phyloP scores from a whole-genome alignment of 1,140 invertebrate genomes.

The Drosophila melanogaster region Release_6_plus_ISO1_MT NT_033779.5:11363501-11364000 shows the following conservation, averaged over 20 bases:
- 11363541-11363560: neutral
- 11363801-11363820: conserved; percentile 20
- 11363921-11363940: too few species aligned
- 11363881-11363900: too few species aligned
- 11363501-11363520: neutral
- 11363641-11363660: conserved; percentile 35
- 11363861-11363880: neutral
- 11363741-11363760: conserved; percentile 14
- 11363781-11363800: conserved; percentile 20
- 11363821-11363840: conserved; percentile 22
- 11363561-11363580: conserved; percentile 9
- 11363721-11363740: conserved; percentile 16
- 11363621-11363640: conserved; percentile 57
- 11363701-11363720: conserved; percentile 22
- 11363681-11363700: conserved; percentile 44
- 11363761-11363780: conserved; percentile 12
- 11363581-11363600: conserved; percentile 44
- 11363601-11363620: conserved; percentile 45
- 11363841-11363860: conserved; percentile 2
- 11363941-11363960: too few species aligned
- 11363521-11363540: neutral
- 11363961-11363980: too few species aligned
- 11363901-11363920: too few species aligned
- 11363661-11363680: conserved; percentile 26
- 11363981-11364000: too few species aligned